These are phyloP conservation scores for Scortum barcoo DNA, from an alignment of 2,113 vertebrate species.

Conservation along the genomic window DNA sequence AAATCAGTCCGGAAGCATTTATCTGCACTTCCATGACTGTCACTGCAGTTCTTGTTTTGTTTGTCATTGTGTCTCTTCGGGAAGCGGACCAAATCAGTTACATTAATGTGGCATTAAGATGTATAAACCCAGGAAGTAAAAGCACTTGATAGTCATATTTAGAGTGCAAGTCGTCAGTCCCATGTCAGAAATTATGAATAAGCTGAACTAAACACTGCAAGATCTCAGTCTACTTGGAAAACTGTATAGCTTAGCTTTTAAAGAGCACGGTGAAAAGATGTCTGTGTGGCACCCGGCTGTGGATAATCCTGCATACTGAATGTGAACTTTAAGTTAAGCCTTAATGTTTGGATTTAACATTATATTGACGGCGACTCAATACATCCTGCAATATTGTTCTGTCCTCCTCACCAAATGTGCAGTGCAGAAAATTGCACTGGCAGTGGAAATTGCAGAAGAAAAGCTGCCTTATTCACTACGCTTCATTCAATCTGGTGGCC, in stretches of 20 bases:
- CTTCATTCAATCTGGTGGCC: slow-evolving; percentile 76
- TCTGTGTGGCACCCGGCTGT: neutral
- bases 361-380: slow-evolving; percentile 40
- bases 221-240: neutral
- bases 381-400: slow-evolving; percentile 21
- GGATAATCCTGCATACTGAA: slow-evolving; percentile 1
- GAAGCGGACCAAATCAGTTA: slow-evolving; percentile 13
- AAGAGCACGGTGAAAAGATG: neutral
- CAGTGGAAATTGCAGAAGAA: slow-evolving; percentile 69
- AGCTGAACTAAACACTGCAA: neutral
- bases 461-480: slow-evolving; percentile 59
- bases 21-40: slow-evolving; percentile 59
- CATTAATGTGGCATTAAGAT: neutral
- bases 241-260: neutral
- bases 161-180: neutral
- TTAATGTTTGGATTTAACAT: slow-evolving; percentile 35
- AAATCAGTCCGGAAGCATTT: slow-evolving; percentile 65
- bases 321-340: slow-evolving; percentile 22
- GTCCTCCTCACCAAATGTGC: slow-evolving; percentile 25
- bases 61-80: slow-evolving; percentile 35
- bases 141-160: neutral
- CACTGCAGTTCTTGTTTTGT: slow-evolving; percentile 49
- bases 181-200: neutral
- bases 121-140: neutral
- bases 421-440: slow-evolving; percentile 51